phyloP scores from a whole-genome alignment of 2,888 invertebrate species.

The Acrocera orbiculus region DNA sequence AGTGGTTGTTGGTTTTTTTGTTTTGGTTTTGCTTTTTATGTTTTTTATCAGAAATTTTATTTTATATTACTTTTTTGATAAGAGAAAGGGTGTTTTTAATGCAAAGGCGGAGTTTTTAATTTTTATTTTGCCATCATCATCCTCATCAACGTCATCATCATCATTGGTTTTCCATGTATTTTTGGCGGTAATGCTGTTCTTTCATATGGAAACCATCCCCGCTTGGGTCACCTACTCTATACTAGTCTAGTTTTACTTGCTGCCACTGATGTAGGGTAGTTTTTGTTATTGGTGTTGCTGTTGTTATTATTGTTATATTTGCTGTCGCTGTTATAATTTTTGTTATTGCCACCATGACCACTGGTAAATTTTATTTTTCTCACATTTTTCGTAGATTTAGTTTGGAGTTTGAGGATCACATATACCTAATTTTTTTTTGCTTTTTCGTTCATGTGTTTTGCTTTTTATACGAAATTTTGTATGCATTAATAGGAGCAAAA shows the following conservation, averaged over 20 bases:
- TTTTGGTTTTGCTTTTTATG: too few species aligned
- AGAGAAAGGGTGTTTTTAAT: constrained; percentile 2
- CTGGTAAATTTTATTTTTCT: too few species aligned
- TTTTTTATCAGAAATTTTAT: too few species aligned
- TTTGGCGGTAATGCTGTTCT: constrained; percentile 5
- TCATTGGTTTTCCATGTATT: constrained; percentile 9
- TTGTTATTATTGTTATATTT: constrained; percentile 18
- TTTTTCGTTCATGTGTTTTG: constrained; percentile 7
- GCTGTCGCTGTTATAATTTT: constrained; percentile 2
- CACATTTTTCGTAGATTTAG: too few species aligned
- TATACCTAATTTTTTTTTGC: constrained; percentile 7
- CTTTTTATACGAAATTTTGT: constrained; percentile 8
- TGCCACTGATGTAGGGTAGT: too few species aligned
- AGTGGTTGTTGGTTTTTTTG: too few species aligned
- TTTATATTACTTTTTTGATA: too few species aligned
- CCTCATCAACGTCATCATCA: too few species aligned
- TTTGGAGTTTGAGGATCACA: constrained; percentile 3
- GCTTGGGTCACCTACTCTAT: too few species aligned
- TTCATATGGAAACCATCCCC: constrained; percentile 2
- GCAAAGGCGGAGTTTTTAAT: constrained; percentile 30
- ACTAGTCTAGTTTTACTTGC: too few species aligned
- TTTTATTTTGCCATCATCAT: constrained; percentile 22
- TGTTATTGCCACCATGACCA: too few species aligned
- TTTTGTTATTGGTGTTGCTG: constrained; percentile 27
- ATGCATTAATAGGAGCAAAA: too few species aligned